Base-by-base conservation (phyloP, 2,888 invertebrate genomes). In the Apeira syringaria region DNA sequence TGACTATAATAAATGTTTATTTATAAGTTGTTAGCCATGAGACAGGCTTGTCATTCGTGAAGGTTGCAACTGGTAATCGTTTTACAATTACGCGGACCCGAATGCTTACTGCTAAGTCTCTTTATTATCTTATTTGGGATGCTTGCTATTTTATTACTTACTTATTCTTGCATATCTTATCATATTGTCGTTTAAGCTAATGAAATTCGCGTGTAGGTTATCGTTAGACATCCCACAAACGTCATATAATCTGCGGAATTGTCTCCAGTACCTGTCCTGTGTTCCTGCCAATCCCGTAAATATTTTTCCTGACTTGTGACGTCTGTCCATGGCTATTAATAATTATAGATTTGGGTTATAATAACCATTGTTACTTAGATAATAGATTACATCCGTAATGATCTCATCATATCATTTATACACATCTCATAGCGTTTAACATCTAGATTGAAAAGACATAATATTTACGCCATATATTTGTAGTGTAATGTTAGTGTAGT, bases 331-430 rank as follows among this genome's bases (percentile, higher is more conserved):
- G 48, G 55, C 58, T 55, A 52, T 53, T 58, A 46, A 42, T 61
- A 63, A 44, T 15, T 42, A 30, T 64, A 62, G 45, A 50, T 41
- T 64, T 60, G 60, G 55, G 51, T 61, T 64, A 41, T 53, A 54
- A 56, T 46, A 38, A 41, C 45, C 47, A 30, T 34, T 39, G 33
- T 41, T 41, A 30, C 8, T 18, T 38, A 38, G 39, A 29, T 36
- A 13, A 15, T 22, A 34, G 39, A 34, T 34, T 39, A 39, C 46
- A 48, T 48, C 34, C 49, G 39, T 39, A 48, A 79, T 75, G 74
- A 77, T 80, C 80, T 73, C 65, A 77, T 83, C 86, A 87, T 88
- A 87, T 88, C 87, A 83, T 83, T 80, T 66, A 60, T 59, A 81
- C 71, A 86, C 80, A 87, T 86, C 73, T 87, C 85, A 84, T 88